phyloP scores from a whole-genome alignment of 2,888 invertebrate genomes.

The Protodeltote pygarga region DNA sequence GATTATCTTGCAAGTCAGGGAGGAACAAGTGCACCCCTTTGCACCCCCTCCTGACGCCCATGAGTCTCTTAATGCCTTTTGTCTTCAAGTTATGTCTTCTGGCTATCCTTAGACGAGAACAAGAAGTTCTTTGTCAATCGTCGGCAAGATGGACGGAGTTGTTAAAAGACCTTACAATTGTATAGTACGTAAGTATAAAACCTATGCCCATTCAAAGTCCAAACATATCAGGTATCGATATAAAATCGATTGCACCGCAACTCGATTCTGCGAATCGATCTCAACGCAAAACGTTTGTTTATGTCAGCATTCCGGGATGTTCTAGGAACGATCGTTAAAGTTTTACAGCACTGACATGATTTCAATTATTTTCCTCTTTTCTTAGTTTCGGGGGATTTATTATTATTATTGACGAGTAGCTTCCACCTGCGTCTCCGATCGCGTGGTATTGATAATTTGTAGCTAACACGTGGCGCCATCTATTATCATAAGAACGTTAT shows the following conservation, averaged over 20 bases:
- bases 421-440: not conserved
- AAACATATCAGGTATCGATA: conserved; percentile 40
- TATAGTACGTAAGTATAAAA: not conserved
- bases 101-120: too few relatives aligned
- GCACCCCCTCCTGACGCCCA: too few relatives aligned
- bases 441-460: too few relatives aligned
- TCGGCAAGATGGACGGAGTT: too few relatives aligned
- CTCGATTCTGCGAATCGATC: conserved; percentile 37
- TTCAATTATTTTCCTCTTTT: conserved; percentile 14
- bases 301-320: conserved; percentile 39
- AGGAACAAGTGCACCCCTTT: too few relatives aligned
- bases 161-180: too few relatives aligned
- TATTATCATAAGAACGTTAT: too few relatives aligned
- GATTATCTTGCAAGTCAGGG: too few relatives aligned
- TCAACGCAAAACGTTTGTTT: conserved; percentile 30
- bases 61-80: too few relatives aligned
- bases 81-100: too few relatives aligned
- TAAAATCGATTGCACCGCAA: conserved; percentile 29
- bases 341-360: conserved; percentile 29
- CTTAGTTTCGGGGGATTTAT: conserved; percentile 7
- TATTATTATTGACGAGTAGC: not conserved
- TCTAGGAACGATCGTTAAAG: conserved; percentile 33
- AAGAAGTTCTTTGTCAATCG: too few relatives aligned
- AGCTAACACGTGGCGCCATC: too few relatives aligned
- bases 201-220: conserved; percentile 16